Evolutionary conservation across 2,113 vertebrate genomes (phyloP).

Genomic region (Hemibagrus wyckioides): DNA sequence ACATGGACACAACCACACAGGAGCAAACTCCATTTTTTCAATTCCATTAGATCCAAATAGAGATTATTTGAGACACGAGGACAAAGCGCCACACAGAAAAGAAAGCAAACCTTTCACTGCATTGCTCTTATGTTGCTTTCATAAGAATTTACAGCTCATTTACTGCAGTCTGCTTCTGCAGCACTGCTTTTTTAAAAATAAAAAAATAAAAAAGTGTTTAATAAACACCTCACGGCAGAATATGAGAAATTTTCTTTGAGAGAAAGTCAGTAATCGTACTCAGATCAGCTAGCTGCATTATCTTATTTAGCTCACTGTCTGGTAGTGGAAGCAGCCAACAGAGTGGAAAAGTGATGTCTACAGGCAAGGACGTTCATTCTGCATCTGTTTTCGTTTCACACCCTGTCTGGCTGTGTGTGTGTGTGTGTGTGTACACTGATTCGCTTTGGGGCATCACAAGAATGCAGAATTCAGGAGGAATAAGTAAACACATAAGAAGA

Average conservation of each 20-base stretch:
- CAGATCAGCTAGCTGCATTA: background rate
- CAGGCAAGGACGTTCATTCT: constrained; percentile 52
- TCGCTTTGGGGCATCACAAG: background rate
- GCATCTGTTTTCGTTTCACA: constrained; percentile 56
- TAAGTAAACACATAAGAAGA: constrained; percentile 1
- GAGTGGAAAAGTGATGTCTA: constrained; percentile 31
- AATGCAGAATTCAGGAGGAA: constrained; percentile 7
- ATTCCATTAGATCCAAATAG: background rate
- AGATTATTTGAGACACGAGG: background rate
- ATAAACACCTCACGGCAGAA: background rate
- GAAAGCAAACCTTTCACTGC: background rate
- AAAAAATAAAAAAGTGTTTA: background rate
- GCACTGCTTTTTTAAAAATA: background rate
- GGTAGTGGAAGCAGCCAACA: background rate
- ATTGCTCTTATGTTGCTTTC: background rate
- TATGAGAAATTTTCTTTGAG: background rate
- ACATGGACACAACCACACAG: too few relatives aligned
- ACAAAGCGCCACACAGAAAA: background rate
- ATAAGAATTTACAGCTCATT: background rate
- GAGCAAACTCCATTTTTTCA: too few relatives aligned
- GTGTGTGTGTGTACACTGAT: background rate
- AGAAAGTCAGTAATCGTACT: background rate
- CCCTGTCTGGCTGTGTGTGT: constrained; percentile 29
- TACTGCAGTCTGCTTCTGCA: background rate
- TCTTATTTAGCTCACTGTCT: background rate